Evolutionary conservation across 1,140 invertebrate genomes (phyloP).

Genomic region (Psilanteris sp.): DNA sequence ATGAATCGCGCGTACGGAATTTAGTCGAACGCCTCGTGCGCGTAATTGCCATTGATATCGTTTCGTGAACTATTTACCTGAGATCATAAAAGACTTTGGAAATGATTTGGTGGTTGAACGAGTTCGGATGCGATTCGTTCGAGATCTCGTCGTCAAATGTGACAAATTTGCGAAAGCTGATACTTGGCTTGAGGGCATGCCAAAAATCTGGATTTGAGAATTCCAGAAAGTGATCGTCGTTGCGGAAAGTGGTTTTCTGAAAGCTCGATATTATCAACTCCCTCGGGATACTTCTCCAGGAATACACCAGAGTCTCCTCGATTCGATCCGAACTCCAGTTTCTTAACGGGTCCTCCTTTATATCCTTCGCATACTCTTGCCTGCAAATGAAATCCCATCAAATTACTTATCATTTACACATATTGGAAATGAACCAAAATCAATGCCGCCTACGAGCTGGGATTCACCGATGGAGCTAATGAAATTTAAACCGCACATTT

Average conservation of each 20-base stretch:
- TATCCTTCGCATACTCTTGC: constrained; percentile 47
- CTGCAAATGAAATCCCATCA: constrained; percentile 28
- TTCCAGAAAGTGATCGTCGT: constrained; percentile 65
- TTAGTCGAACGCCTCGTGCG: too few relatives aligned
- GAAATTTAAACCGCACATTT: too few relatives aligned
- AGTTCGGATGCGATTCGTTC: constrained; percentile 9
- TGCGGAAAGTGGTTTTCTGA: constrained; percentile 69
- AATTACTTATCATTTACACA: constrained; percentile 20
- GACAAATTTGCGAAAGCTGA: constrained; percentile 69
- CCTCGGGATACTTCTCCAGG: constrained; percentile 65
- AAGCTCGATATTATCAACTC: constrained; percentile 71
- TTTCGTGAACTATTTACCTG: constrained; percentile 12
- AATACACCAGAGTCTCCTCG: constrained; percentile 53
- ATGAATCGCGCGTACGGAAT: too few relatives aligned
- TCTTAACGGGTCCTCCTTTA: constrained; percentile 3
- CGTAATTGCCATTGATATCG: not conserved
- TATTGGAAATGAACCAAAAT: not conserved
- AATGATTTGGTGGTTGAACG: constrained; percentile 6
- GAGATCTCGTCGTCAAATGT: constrained; percentile 71
- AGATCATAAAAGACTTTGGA: constrained; percentile 27
- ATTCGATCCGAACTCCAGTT: constrained; percentile 65
- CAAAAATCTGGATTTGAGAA: constrained; percentile 65
- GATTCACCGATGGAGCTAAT: too few relatives aligned
- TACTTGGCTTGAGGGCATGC: constrained; percentile 43
- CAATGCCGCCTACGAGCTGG: too few relatives aligned